phyloP scores from a whole-genome alignment of 2,113 vertebrate genomes.

The Etia nguti region DNA sequence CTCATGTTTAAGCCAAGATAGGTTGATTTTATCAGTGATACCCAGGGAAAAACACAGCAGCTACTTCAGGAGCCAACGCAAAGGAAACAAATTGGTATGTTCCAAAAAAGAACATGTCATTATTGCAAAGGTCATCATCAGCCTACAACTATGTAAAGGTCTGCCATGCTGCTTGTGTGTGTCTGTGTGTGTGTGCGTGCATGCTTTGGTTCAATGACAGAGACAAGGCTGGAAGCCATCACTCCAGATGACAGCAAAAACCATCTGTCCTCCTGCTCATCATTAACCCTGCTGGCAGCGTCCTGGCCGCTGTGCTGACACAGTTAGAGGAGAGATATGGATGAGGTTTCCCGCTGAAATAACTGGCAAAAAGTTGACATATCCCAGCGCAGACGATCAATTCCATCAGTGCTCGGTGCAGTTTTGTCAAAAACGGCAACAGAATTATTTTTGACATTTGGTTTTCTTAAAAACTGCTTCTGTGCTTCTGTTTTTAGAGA shows the following conservation, averaged over 20 bases:
- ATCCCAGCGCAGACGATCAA: background rate
- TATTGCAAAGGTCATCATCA: slow-evolving; percentile 17
- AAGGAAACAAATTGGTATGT: background rate
- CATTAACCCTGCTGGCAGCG: slow-evolving; percentile 51
- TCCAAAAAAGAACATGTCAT: background rate
- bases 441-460: slow-evolving; percentile 25
- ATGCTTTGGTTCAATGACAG: slow-evolving; percentile 25
- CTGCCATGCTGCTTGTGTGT: background rate
- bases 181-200: background rate
- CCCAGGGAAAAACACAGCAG: background rate
- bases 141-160: background rate
- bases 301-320: slow-evolving; percentile 28
- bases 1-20: background rate
- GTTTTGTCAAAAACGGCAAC: slow-evolving; percentile 7
- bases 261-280: slow-evolving; percentile 51
- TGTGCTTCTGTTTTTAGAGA: background rate
- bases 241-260: slow-evolving; percentile 54
- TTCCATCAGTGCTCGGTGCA: slow-evolving; percentile 12
- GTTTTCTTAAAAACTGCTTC: background rate
- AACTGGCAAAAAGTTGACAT: slow-evolving; percentile 18
- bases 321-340: slow-evolving; percentile 12
- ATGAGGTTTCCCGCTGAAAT: slow-evolving; percentile 20
- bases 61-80: background rate
- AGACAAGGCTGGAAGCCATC: slow-evolving; percentile 35
- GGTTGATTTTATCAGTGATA: background rate